Percentiles rank a stretch among this genome's conserved stretches.
Evolutionary conservation across 2,888 invertebrate species (phyloP).

Genomic region (Plemyria rubiginata): DNA sequence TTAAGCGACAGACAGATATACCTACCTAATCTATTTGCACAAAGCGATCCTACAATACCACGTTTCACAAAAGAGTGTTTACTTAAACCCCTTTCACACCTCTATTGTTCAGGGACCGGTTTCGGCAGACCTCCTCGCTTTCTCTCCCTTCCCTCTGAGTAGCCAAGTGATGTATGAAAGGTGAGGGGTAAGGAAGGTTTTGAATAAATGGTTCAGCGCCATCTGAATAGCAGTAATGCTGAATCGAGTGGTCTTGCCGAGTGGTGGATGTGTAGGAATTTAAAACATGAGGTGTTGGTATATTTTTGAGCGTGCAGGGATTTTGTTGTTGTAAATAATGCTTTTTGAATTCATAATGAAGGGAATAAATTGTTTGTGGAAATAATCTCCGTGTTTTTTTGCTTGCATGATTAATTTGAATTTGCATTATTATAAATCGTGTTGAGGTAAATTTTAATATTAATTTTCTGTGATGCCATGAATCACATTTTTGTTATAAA

Average conservation of each 20-base stretch:
- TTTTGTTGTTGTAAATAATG: conserved; percentile 42
- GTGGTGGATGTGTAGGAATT: conserved; percentile 60
- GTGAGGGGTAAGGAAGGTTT: conserved; percentile 48
- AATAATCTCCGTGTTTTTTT: conserved; percentile 14
- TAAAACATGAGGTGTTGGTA: conserved; percentile 63
- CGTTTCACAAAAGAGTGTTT: conserved; percentile 80
- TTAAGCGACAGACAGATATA: conserved; percentile 59
- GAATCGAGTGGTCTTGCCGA: conserved; percentile 66
- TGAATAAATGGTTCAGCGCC: conserved; percentile 47
- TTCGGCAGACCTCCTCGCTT: conserved; percentile 49
- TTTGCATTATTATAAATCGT: conserved; percentile 25
- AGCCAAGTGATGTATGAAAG: conserved; percentile 31
- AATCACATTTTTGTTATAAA: too few relatives aligned
- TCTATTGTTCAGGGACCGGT: conserved; percentile 71
- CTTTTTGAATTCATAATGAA: conserved; percentile 34
- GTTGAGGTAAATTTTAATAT: conserved; percentile 18
- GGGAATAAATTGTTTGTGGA: conserved; percentile 9
- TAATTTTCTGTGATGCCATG: conserved; percentile 14
- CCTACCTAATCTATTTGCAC: conserved; percentile 79
- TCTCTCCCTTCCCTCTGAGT: conserved; percentile 44
- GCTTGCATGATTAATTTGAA: conserved; percentile 25
- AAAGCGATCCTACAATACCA: conserved; percentile 72
- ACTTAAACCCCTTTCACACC: conserved; percentile 83
- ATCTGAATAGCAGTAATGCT: conserved; percentile 68
- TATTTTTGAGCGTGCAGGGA: conserved; percentile 49